Conservation (phyloP, 2,797 vertebrate genomes). For the Pygocentrus nattereri region DNA sequence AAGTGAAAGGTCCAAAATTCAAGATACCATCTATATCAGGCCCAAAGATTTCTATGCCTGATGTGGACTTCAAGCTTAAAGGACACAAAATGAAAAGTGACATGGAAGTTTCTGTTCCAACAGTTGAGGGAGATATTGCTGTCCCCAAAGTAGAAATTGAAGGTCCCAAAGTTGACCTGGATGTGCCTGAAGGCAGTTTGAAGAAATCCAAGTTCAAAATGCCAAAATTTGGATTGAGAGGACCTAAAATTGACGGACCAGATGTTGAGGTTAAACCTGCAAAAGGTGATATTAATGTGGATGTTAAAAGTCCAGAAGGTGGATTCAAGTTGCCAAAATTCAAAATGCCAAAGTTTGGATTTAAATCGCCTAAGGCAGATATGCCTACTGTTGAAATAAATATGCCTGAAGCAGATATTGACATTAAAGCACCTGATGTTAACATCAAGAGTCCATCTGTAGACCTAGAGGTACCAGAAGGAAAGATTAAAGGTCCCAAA, state of each 20-base stretch:
- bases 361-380: conserved; percentile 58
- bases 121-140: conserved; percentile 6
- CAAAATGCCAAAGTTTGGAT: conserved; percentile 66
- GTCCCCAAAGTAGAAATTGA: conserved; percentile 42
- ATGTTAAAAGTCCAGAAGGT: conserved; percentile 51
- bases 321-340: conserved; percentile 64
- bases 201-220: conserved; percentile 42
- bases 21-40: conserved; percentile 65
- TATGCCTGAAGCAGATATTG: conserved; percentile 63
- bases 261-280: conserved; percentile 32
- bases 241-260: conserved; percentile 20
- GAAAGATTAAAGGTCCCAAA: conserved; percentile 48
- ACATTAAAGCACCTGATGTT: conserved; percentile 44
- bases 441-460: conserved; percentile 28
- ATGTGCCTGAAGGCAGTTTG: neutral
- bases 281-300: conserved; percentile 48
- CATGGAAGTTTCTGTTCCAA: conserved; percentile 28
- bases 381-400: conserved; percentile 63
- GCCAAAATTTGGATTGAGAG: conserved; percentile 38
- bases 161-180: neutral
- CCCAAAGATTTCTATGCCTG: conserved; percentile 53
- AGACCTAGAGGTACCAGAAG: conserved; percentile 43
- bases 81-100: conserved; percentile 9
- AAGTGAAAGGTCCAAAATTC: conserved; percentile 40
- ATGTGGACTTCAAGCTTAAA: conserved; percentile 55